These are phyloP conservation scores for Myotis lucifugus DNA, from an alignment of 2,113 vertebrate genomes.

Conservation along the genomic window DNA sequence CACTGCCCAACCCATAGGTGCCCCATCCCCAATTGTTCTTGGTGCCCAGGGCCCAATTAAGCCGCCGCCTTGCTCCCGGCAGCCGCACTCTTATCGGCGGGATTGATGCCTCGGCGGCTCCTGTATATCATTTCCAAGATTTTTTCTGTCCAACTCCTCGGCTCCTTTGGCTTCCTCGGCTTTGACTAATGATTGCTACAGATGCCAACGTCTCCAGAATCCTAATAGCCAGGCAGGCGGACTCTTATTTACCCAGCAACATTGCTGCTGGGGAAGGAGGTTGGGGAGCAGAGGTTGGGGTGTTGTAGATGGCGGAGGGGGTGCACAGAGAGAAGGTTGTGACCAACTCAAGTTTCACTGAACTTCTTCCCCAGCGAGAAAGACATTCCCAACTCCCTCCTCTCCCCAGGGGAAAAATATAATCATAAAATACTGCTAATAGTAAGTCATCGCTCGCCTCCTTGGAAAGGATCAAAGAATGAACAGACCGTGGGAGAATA, in stretches of 20 bases:
- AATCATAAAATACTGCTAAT: constrained; percentile 48
- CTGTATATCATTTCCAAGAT: constrained; percentile 83
- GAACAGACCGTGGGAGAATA: constrained; percentile 43
- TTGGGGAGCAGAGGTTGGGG: neutral
- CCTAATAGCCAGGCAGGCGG: constrained; percentile 76
- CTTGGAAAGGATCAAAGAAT: constrained; percentile 58
- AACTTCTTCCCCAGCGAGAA: constrained; percentile 60
- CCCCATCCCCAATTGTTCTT: neutral
- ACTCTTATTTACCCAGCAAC: constrained; percentile 70
- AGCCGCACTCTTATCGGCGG: constrained; percentile 69
- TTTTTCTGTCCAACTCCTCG: constrained; percentile 80
- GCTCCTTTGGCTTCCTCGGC: constrained; percentile 79
- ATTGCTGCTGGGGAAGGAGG: constrained; percentile 12
- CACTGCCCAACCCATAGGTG: neutral
- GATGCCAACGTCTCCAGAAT: constrained; percentile 82
- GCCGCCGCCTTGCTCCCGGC: accelerated
- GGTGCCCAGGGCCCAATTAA: constrained; percentile 57
- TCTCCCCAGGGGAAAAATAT: constrained; percentile 3
- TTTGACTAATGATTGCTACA: constrained; percentile 84
- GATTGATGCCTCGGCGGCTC: constrained; percentile 81
- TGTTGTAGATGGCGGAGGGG: neutral
- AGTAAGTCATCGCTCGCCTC: constrained; percentile 43
- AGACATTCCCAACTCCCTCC: neutral
- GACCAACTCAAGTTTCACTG: constrained; percentile 14
- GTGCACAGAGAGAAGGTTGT: neutral